Percentiles rank a stretch among this genome's conserved stretches.
phyloP scores from a whole-genome alignment of 2,797 vertebrate genomes.

The Petrocephalus sullivani region DNA sequence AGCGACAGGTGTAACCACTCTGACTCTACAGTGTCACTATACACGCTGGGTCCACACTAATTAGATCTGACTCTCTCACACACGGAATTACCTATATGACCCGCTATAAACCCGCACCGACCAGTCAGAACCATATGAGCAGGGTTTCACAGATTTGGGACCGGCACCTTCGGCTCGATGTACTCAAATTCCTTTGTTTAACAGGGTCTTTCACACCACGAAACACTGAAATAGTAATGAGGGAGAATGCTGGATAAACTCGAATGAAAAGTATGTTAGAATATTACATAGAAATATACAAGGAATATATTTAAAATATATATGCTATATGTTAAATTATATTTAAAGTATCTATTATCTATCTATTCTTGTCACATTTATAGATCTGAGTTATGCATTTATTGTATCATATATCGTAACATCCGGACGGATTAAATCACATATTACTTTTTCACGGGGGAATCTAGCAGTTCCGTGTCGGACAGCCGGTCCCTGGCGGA shows the following conservation, averaged over 20 bases:
- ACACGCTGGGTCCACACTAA: background rate
- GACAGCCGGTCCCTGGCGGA: constrained; percentile 62
- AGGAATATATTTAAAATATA: constrained; percentile 26
- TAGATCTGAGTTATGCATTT: constrained; percentile 76
- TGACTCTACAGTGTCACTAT: background rate
- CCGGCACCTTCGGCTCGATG: background rate
- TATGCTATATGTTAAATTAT: constrained; percentile 63
- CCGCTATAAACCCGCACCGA: background rate
- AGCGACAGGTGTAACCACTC: background rate
- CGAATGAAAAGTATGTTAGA: constrained; percentile 48
- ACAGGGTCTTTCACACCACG: constrained; percentile 3
- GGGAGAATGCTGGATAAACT: constrained; percentile 66
- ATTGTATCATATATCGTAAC: constrained; percentile 77
- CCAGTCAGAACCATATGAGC: background rate
- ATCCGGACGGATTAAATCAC: constrained; percentile 31
- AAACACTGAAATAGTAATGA: background rate
- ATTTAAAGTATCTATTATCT: constrained; percentile 64
- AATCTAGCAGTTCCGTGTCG: constrained; percentile 55
- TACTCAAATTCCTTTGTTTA: background rate
- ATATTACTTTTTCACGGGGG: background rate
- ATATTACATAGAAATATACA: constrained; percentile 4
- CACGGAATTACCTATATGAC: background rate
- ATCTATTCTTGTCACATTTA: constrained; percentile 79
- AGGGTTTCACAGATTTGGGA: background rate
- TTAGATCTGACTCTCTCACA: background rate